Percentiles rank a stretch among this genome's conserved stretches.
phyloP scores from a whole-genome alignment of 30 jellyfish, hydroid and myxozoan species.

The Aurelia coerulea region DNA sequence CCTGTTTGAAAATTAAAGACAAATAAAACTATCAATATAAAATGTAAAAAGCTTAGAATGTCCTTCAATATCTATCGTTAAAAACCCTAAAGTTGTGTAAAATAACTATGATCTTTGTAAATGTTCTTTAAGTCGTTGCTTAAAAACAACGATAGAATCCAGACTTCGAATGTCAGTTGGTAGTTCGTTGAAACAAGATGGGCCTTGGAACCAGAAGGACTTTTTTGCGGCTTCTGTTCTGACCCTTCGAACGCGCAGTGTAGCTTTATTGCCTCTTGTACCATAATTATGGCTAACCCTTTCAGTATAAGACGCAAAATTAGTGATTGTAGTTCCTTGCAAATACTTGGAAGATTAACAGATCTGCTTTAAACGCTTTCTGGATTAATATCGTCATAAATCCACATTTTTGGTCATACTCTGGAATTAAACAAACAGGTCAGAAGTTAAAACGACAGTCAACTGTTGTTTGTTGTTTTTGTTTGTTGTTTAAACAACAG shows the following conservation, averaged over 20 bases:
- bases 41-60: neutral
- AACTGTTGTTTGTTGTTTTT: no score
- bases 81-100: neutral
- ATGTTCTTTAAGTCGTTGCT: no score
- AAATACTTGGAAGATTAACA: neutral
- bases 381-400: neutral
- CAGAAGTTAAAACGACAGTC: no score
- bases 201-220: conserved; percentile 5
- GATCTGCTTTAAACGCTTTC: neutral
- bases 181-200: neutral
- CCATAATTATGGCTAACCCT: neutral
- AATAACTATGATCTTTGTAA: neutral
- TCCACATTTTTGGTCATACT: no score
- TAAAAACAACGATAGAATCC: no score
- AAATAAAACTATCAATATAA: no score
- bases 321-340: neutral
- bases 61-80: conserved; percentile 12
- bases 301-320: neutral
- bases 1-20: no score
- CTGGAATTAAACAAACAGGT: no score
- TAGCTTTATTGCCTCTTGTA: neutral
- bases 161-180: conserved; percentile 1
- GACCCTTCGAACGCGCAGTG: conserved; percentile 1
- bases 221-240: neutral
- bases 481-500: no score